Conservation (phyloP, 2,113 vertebrate genomes). For the Eclectus roratus region DNA sequence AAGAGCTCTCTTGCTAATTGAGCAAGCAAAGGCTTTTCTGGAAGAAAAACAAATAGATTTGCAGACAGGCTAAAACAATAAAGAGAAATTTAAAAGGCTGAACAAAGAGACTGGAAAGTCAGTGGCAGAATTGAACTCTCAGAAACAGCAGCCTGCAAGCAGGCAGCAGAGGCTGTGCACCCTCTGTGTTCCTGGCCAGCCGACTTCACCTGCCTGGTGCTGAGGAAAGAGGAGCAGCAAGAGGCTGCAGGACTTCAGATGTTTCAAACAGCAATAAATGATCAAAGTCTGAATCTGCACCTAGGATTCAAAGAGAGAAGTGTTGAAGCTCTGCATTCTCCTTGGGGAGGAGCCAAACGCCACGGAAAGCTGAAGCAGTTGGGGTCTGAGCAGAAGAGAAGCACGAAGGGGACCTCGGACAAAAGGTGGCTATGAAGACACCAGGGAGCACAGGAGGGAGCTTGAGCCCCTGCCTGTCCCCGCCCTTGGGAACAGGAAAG, state of each 20-base stretch:
- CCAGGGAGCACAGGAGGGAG: accelerated
- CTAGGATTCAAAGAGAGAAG: neutral
- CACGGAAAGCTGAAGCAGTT: neutral
- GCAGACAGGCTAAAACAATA: slow-evolving; percentile 25
- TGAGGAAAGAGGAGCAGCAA: neutral
- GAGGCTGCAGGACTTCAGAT: neutral
- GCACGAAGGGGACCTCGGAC: neutral
- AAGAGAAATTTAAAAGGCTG: slow-evolving; percentile 1
- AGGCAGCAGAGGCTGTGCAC: neutral
- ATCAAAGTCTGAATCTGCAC: neutral
- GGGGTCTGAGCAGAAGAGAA: neutral
- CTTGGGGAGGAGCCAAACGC: slow-evolving; percentile 17
- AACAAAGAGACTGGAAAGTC: neutral
- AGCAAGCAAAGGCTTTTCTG: slow-evolving; percentile 1
- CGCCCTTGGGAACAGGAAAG: neutral
- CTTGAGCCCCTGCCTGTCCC: neutral
- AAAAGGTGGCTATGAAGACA: neutral
- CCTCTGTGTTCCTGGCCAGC: accelerated
- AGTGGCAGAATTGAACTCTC: neutral
- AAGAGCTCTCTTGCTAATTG: slow-evolving; percentile 1
- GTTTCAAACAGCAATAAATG: neutral
- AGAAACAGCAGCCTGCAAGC: neutral
- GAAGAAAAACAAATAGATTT: slow-evolving; percentile 13
- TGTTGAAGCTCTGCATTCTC: neutral
- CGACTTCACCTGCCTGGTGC: neutral